phyloP scores from a whole-genome alignment of 2,888 invertebrate species.

The Hirtodrosophila alboralis region DNA sequence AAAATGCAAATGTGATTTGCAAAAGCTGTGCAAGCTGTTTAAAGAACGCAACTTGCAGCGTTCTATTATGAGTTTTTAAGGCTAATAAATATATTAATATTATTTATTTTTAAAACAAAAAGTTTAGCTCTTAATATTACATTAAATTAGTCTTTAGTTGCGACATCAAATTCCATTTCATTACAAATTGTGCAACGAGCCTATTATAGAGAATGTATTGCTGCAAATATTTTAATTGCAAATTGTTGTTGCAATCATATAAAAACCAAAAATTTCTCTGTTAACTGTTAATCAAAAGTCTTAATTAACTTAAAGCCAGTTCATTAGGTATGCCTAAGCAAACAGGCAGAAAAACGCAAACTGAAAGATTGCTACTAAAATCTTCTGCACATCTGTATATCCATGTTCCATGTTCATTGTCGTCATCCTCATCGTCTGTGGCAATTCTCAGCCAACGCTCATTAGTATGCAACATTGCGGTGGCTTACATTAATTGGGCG shows the following conservation, averaged over 20 bases:
- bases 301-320: conserved; percentile 15
- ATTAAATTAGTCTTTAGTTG: too few relatives aligned
- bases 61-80: too few relatives aligned
- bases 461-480: conserved; percentile 79
- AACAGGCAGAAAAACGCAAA: conserved; percentile 12
- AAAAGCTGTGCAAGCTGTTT: neutral
- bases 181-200: too few relatives aligned
- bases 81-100: too few relatives aligned
- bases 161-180: too few relatives aligned
- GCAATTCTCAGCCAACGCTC: conserved; percentile 46
- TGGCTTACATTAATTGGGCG: conserved; percentile 80
- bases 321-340: conserved; percentile 25
- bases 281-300: conserved; percentile 7
- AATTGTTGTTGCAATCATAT: too few relatives aligned
- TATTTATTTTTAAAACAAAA: neutral
- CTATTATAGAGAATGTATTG: too few relatives aligned
- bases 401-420: conserved; percentile 38
- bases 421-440: conserved; percentile 21
- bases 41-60: too few relatives aligned
- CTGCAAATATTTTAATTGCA: too few relatives aligned
- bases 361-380: conserved; percentile 2
- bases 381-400: conserved; percentile 46
- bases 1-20: conserved; percentile 60
- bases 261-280: neutral
- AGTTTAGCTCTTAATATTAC: too few relatives aligned